Evolutionary conservation across 37 sponge, comb jelly and placozoan species (phyloP).

Genomic region (Halisarca cf. caerulea): DNA sequence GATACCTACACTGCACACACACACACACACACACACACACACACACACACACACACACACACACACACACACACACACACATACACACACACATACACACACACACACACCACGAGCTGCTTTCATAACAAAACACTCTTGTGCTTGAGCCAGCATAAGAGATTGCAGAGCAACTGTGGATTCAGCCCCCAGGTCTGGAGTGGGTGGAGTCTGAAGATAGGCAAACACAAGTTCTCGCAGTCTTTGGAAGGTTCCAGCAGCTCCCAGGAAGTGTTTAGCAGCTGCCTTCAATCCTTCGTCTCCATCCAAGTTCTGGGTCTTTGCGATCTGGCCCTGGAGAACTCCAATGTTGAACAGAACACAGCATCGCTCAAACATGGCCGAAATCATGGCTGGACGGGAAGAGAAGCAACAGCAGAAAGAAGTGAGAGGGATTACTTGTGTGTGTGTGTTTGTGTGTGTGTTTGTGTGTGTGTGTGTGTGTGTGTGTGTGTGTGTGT

Average conservation of each 20-base stretch:
- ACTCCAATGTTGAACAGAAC: slow-evolving; percentile 93
- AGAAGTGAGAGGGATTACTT: background rate
- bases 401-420: background rate
- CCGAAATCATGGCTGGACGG: slow-evolving; percentile 68
- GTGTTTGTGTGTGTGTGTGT: too few species aligned
- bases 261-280: slow-evolving; percentile 92
- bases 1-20: background rate
- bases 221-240: slow-evolving; percentile 86
- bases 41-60: too few species aligned
- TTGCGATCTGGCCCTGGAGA: slow-evolving; percentile 85
- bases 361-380: slow-evolving; percentile 83
- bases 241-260: slow-evolving; percentile 87
- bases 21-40: background rate
- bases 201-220: slow-evolving; percentile 81
- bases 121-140: slow-evolving; percentile 90
- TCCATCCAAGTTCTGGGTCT: slow-evolving; percentile 88
- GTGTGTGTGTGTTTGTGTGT: too few species aligned
- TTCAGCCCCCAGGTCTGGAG: slow-evolving; percentile 91
- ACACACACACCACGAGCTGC: slow-evolving; percentile 65
- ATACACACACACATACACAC: too few species aligned
- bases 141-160: slow-evolving; percentile 95
- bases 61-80: too few species aligned
- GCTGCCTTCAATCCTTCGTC: slow-evolving; percentile 93
- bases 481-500: slow-evolving; percentile 25
- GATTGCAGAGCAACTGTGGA: slow-evolving; percentile 71